Evolutionary conservation across 1,140 invertebrate genomes (phyloP), one percentile per base, ranked within the genome.

Genomic region (Calliopsis andreniformis): DNA sequence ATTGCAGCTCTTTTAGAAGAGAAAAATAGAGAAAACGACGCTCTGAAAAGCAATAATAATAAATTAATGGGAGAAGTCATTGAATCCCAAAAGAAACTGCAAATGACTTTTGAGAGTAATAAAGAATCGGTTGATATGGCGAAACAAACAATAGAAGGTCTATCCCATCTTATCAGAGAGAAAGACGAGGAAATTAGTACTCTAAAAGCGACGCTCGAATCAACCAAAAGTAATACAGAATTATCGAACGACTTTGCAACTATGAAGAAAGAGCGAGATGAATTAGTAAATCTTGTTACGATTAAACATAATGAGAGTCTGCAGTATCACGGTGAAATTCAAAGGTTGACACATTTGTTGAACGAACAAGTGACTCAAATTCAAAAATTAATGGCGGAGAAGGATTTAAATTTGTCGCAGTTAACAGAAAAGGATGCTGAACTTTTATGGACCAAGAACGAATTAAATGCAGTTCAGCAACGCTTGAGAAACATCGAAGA

Each of bases 261-360:
- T n/a, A 49, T 92, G 3, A 81, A 78, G 51, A 69, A 78, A 0
- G 96, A 97, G 86, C 94, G 96, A 84, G 94, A 94, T 51, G 94
- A 97, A 89, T 91, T 97, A n/a, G 95, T 97, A 32, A 94, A 93
- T 63, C 92, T 95, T 7, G 90, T 97, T 0, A 96, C 95, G 79
- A 92, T 94, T 55, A 98, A 98, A 92, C 96, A 98, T 79, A 94
- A 96, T 68, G 97, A 98, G 90, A 97, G 94, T 85, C 85, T 97
- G 2, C 94, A 95, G 56, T 98, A 97, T 90, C 96, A 98, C 80
- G 93, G 91, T 4, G 97, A 98, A 92, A 95, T 97, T 66, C 96
- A 97, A 87, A 93, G 95, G 45, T 84, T 98, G n/a, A 94, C 94
- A 23, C 92, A 94, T 69, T 80, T 94, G 6, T 76, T 95, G 23